phyloP scores from a whole-genome alignment of 2,797 vertebrate species.

The Furcifer pardalis region DNA sequence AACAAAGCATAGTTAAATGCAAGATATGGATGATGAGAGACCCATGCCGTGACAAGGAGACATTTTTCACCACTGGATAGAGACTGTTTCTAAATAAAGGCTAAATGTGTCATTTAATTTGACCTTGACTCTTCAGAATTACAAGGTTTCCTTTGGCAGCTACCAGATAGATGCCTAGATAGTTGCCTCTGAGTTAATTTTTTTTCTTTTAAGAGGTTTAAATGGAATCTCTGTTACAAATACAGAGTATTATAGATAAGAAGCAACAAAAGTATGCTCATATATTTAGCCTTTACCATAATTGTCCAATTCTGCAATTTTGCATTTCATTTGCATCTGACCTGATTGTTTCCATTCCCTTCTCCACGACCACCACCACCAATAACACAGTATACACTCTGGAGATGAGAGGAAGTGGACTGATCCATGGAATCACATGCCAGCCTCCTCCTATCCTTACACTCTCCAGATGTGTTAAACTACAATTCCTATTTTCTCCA shows the following conservation, averaged over 20 bases:
- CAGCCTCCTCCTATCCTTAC: not conserved
- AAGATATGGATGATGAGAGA: too few species aligned
- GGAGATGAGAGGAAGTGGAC: not conserved
- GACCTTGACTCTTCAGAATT: too few species aligned
- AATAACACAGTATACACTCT: not conserved
- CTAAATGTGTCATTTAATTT: too few species aligned
- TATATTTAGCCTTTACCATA: not conserved
- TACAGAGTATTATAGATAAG: not conserved
- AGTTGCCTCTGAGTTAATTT: too few species aligned
- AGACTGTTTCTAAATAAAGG: too few species aligned
- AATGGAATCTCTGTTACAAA: not conserved
- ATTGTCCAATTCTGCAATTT: not conserved
- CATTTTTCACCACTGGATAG: too few species aligned
- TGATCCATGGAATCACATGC: not conserved
- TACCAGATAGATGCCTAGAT: too few species aligned
- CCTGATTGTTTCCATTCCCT: not conserved
- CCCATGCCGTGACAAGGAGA: too few species aligned
- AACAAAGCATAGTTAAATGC: too few species aligned
- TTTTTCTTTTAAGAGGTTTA: too few species aligned
- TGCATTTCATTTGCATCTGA: not conserved
- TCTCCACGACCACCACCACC: not conserved
- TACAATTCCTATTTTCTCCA: not conserved
- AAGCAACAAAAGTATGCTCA: not conserved
- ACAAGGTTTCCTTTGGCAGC: too few species aligned
- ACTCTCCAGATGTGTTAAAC: not conserved